phyloP scores from a whole-genome alignment of 2,888 invertebrate genomes.

The Anoplius nigerrimus region DNA sequence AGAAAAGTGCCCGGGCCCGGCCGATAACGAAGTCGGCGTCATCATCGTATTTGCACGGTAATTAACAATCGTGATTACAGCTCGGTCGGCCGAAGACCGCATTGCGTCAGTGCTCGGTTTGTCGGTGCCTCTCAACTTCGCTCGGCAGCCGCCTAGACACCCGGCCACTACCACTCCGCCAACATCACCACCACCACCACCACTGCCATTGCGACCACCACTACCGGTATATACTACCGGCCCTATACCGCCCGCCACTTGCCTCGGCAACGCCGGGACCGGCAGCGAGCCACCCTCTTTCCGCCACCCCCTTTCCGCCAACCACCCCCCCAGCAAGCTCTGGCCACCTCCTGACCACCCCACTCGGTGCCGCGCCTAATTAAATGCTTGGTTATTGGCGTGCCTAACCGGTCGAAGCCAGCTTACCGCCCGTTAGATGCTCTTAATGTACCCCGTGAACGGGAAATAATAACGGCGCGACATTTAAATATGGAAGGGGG shows the following conservation, averaged over 20 bases:
- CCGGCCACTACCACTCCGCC: slow-evolving; percentile 6
- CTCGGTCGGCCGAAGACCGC: slow-evolving; percentile 41
- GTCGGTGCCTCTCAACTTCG: slow-evolving; percentile 44
- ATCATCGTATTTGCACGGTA: slow-evolving; percentile 26
- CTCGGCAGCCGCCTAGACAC: slow-evolving; percentile 34
- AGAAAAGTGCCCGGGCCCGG: not conserved
- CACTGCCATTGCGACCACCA: no score
- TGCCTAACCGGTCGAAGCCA: slow-evolving; percentile 13
- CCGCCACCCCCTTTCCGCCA: not conserved
- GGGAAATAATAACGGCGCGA: slow-evolving; percentile 13
- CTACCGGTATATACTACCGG: no score
- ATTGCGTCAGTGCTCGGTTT: slow-evolving; percentile 38
- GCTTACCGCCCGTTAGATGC: slow-evolving; percentile 13
- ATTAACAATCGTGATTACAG: slow-evolving; percentile 45
- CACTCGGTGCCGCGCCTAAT: slow-evolving; percentile 45
- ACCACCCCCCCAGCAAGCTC: not conserved
- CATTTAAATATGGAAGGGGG: no score
- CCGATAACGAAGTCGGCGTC: slow-evolving; percentile 7
- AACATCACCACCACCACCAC: no score
- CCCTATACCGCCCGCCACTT: slow-evolving; percentile 4
- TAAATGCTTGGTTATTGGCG: slow-evolving; percentile 58
- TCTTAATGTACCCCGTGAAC: slow-evolving; percentile 28
- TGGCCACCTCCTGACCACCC: not conserved
- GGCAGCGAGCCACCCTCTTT: no score
- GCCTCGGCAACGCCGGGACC: not conserved